A percentile compares a stretch with the other conserved stretches of the same genome.
Conservation (phyloP, 2,113 vertebrate genomes). For the Cariama cristata region DNA sequence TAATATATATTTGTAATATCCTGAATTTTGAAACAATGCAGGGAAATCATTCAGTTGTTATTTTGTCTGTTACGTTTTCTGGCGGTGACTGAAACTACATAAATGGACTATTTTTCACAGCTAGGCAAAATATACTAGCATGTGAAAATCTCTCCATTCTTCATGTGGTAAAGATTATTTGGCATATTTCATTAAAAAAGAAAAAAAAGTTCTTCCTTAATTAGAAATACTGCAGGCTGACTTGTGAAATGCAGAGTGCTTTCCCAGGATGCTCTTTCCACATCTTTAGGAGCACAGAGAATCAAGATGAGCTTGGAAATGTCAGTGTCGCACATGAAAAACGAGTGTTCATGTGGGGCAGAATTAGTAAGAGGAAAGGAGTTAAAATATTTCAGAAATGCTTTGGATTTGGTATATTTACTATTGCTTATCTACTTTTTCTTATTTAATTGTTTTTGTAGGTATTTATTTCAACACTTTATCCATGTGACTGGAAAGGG, state of each 20-base stretch:
- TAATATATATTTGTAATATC: accelerated
- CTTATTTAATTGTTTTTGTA: not conserved
- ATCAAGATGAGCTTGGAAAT: not conserved
- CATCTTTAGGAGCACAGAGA: not conserved
- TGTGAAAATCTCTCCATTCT: not conserved
- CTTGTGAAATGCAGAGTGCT: not conserved
- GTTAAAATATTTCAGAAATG: not conserved
- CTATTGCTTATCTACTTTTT: not conserved
- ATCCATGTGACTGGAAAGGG: not conserved
- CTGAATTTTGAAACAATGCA: not conserved
- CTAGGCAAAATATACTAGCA: not conserved
- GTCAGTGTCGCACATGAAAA: not conserved
- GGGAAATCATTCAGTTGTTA: not conserved
- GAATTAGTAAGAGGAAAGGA: not conserved
- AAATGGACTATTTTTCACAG: not conserved
- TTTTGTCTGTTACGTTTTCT: not conserved
- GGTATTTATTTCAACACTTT: not conserved
- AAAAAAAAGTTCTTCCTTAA: not conserved
- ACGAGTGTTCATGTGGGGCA: not conserved
- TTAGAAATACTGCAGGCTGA: not conserved
- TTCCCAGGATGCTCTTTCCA: not conserved
- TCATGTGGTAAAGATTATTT: not conserved
- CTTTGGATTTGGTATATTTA: not conserved
- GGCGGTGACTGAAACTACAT: not conserved
- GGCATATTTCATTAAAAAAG: not conserved